Percentiles rank a stretch among this genome's conserved stretches.
These are phyloP conservation scores for Lepidurus packardi DNA, from an alignment of 1,140 invertebrate genomes.

Conservation along the genomic window DNA sequence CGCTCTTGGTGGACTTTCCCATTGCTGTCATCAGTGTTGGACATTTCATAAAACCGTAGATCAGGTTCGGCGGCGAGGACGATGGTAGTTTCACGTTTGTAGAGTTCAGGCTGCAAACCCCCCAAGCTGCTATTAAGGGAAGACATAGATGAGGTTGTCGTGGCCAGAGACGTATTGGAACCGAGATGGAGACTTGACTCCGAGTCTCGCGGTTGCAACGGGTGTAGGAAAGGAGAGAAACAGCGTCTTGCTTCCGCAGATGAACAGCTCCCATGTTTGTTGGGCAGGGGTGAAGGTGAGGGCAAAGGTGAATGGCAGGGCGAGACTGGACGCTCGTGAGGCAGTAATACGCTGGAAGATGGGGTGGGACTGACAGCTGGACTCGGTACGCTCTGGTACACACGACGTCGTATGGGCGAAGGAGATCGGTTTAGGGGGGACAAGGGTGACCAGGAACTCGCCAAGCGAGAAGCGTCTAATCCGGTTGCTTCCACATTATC, in stretches of 20 bases:
- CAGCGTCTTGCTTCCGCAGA: conserved; percentile 22
- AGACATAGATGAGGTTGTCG: conserved; percentile 58
- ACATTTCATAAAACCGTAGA: background rate
- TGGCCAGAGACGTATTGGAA: conserved; percentile 52
- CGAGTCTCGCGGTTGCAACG: conserved; percentile 20
- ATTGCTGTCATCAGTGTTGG: background rate
- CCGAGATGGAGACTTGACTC: conserved; percentile 54
- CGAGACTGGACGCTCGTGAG: background rate
- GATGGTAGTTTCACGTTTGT: conserved; percentile 49
- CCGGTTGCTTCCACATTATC: background rate
- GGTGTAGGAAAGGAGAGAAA: conserved; percentile 26
- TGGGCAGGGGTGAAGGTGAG: conserved; percentile 24
- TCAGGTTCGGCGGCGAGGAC: conserved; percentile 41
- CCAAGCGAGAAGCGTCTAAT: conserved; percentile 19
- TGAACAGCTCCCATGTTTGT: conserved; percentile 10
- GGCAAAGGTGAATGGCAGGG: background rate
- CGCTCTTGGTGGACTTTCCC: background rate
- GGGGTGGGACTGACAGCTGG: conserved; percentile 26
- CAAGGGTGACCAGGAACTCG: conserved; percentile 24
- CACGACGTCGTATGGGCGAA: conserved; percentile 23
- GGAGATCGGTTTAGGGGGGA: conserved; percentile 22
- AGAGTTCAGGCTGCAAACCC: conserved; percentile 78
- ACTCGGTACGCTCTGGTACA: background rate
- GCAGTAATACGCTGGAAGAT: background rate
- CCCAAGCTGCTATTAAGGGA: conserved; percentile 49